Percentiles rank a stretch among this genome's conserved stretches.
phyloP scores from a whole-genome alignment of 2,113 vertebrate species.

The Microcebus tavaratra region DNA sequence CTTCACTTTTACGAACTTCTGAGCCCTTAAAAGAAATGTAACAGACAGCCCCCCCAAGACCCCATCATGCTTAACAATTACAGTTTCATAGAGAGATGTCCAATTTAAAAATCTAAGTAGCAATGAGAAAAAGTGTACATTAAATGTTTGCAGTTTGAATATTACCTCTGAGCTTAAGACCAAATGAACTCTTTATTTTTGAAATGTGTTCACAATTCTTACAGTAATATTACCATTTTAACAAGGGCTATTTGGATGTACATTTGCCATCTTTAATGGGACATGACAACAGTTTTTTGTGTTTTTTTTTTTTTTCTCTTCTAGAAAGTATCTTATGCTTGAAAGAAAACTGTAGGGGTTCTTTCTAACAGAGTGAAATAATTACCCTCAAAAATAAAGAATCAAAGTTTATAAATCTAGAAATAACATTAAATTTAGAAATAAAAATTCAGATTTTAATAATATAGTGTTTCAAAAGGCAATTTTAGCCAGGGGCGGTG shows the following conservation, averaged over 20 bases:
- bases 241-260: not conserved
- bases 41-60: not conserved
- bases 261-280: not conserved
- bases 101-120: not conserved
- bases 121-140: not conserved
- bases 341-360: not conserved
- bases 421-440: not conserved
- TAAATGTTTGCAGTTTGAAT: not conserved
- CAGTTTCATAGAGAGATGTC: not conserved
- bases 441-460: not conserved
- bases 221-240: not conserved
- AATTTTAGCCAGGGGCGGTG: not conserved
- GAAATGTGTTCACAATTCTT: not conserved
- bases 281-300: not conserved
- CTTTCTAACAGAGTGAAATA: not conserved
- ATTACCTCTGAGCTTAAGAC: slow-evolving; percentile 3
- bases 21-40: not conserved
- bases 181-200: not conserved
- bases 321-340: not conserved
- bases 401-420: not conserved
- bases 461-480: not conserved
- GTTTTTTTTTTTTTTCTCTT: not conserved
- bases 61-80: not conserved
- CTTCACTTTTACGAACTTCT: not conserved
- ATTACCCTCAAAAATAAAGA: not conserved